Percentiles rank a stretch among this genome's conserved stretches.
Conservation (phyloP, 2,113 vertebrate species). For the Hippopotamus amphibius region DNA sequence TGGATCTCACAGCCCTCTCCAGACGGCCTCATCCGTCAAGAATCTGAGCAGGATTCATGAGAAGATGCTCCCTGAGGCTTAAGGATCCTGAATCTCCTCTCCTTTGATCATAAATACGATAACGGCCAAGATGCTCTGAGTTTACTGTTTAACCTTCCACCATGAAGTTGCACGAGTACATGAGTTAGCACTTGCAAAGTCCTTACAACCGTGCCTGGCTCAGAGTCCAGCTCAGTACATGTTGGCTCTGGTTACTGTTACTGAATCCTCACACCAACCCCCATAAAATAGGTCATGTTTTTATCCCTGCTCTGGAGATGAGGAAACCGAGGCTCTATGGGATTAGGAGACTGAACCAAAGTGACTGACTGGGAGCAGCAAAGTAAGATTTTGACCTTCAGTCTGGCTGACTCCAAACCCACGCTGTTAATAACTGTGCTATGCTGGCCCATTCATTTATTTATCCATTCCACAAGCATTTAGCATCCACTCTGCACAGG, state of each 20-base stretch:
- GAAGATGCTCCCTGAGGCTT: not conserved
- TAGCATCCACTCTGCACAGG: not conserved
- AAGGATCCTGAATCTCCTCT: not conserved
- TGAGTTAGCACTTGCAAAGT: not conserved
- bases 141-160: not conserved
- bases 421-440: not conserved
- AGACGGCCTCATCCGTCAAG: not conserved
- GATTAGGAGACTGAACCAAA: not conserved
- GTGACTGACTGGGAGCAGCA: not conserved
- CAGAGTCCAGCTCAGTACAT: not conserved
- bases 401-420: not conserved
- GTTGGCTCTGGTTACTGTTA: not conserved
- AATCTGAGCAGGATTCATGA: not conserved
- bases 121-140: not conserved
- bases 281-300: not conserved
- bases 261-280: not conserved
- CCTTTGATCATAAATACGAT: not conserved
- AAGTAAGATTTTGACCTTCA: not conserved
- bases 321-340: not conserved
- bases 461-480: not conserved
- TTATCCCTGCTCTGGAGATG: not conserved
- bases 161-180: rapidly evolving
- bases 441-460: too few species aligned
- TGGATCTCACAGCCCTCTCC: not conserved
- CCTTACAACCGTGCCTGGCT: not conserved